phyloP scores from a whole-genome alignment of 2,888 invertebrate species.

The Stegophylla sp. region DNA sequence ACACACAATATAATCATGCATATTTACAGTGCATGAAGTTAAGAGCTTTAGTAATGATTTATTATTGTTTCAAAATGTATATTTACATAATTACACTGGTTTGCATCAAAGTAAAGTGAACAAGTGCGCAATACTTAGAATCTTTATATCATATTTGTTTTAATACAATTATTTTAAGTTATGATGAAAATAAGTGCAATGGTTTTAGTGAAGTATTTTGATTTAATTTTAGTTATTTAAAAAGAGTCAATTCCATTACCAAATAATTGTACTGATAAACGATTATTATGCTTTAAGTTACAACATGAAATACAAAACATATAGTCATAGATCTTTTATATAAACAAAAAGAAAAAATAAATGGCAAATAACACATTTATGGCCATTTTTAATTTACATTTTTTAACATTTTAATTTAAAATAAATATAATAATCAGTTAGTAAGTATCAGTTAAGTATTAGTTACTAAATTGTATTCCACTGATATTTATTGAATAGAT shows the following conservation, averaged over 20 bases:
- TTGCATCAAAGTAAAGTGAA: too few species aligned
- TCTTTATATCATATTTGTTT: not conserved
- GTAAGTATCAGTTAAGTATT: not conserved
- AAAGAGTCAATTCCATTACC: not conserved
- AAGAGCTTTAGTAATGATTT: too few species aligned
- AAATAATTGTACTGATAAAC: not conserved
- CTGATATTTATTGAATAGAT: not conserved
- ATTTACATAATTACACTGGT: too few species aligned
- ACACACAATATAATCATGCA: too few species aligned
- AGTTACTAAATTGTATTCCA: not conserved
- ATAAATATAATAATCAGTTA: not conserved
- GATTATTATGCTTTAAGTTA: too few species aligned
- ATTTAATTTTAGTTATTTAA: not conserved
- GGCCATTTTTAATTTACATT: not conserved
- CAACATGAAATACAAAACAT: not conserved
- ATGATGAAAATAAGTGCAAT: constrained; percentile 11
- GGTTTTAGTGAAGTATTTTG: constrained; percentile 22
- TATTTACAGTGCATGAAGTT: too few species aligned
- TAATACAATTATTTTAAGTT: not conserved
- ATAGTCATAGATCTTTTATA: not conserved
- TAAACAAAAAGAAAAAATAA: not conserved
- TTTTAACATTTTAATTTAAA: not conserved
- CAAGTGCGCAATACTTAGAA: too few species aligned
- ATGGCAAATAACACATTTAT: not conserved
- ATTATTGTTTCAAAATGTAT: too few species aligned